Base-by-base conservation (phyloP, 2,888 invertebrate genomes). In the Latheticus oryzae region DNA sequence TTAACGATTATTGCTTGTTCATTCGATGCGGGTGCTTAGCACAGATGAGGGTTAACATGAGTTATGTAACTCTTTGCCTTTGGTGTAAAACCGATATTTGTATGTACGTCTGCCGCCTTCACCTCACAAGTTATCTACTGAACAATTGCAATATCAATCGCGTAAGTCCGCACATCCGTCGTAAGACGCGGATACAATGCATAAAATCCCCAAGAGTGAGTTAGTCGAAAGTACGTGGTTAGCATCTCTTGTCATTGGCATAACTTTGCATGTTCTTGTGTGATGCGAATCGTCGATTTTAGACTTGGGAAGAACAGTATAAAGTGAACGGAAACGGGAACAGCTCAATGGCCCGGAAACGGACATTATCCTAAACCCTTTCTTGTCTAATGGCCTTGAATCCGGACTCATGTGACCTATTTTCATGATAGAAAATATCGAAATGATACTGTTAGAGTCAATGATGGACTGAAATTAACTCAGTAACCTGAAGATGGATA, bases 151-250 rank as follows among this genome's bases (percentile, higher is more conserved):
- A 52, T 52, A 52, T 52, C 52, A 42, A 21, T 38, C 55, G 47
- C 48, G 53, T 52, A 53, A 56, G 40, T 58, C 43, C 58, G 35
- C 50, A 58, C 53, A 58, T 58, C 58, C 58, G 58, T 48, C 48
- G 13, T 47, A 51, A 55, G 56, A 63, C 64, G 60, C 62, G 60
- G 62, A 62, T 63, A 63, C 62, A 63, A 63, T 63, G 57, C 64
- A 60, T 60, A 65, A 67, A 48, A 47, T 30, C 33, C 12, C 2
- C 17, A 5, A 24, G 19, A 50, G 37, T 1, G 47, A 47, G 35
- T 17, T 17, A 38, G 21, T 13, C 50, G n/a, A 32, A 45, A 45
- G 15, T 42, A 52, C 52, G 52, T 52, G 52, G 40, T 32, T 42
- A 16, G 52, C 52, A 52, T 52, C 42, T 40, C 16, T 38, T 28